Evolutionary conservation across 2,113 vertebrate species (phyloP).

Genomic region (human): GRCh38 chr13:88480501-88481000

Average conservation of each 20-base stretch:
- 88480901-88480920: neutral
- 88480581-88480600: neutral
- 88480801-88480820: neutral
- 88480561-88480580: neutral
- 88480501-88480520: neutral
- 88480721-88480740: neutral
- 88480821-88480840: neutral
- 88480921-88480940: neutral
- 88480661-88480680: neutral
- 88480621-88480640: neutral
- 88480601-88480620: neutral
- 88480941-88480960: neutral
- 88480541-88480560: neutral
- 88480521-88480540: neutral
- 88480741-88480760: neutral
- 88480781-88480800: neutral
- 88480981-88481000: neutral
- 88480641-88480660: neutral
- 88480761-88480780: neutral
- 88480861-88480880: neutral
- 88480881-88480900: neutral
- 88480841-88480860: neutral
- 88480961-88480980: neutral
- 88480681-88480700: neutral
- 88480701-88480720: neutral